Evolutionary conservation across 2,888 invertebrate genomes (phyloP), one percentile per base, ranked within the genome.

Genomic region (Holacanthella duospinosa): DNA sequence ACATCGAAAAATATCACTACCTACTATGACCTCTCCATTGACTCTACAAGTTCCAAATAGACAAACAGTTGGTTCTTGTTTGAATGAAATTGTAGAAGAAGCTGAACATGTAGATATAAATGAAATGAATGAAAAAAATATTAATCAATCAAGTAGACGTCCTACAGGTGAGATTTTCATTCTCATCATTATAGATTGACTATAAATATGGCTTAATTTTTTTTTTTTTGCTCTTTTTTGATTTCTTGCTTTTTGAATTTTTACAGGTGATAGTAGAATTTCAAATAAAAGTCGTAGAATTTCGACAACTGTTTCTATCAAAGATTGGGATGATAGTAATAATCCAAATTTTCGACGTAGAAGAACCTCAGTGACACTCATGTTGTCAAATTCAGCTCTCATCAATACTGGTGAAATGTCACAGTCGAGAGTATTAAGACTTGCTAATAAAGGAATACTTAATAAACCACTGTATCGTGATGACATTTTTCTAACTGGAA

Each of bases 401-500:
- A n/a, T 25, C 54, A 25, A 6, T 25, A 53, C 54, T 57, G n/a
- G n/a, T n/a, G 70, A 69, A 53, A 65, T 73, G 66, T 64, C 71
- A 9, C 64, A 66, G 43, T 72, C 73, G 0, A 65, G 68, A 55
- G 67, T 79, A 26, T 80, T 81, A 1, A 73, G 82, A 21, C 75
- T 72, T 24, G 61, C 66, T 4, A 68, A 66, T 28, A 67, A 58
- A 29, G 63, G 56, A n/a, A 65, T 66, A 57, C 74, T 75, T 1
- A 75, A 77, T 36, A 81, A 91, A 60, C 93, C 93, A 1, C 80
- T 93, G 75, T 91, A 92, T 78, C 82, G 91, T 74, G 91, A 91
- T 74, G 94, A 94, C 75, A 92, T 93, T 68, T 93, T 94, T 82
- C 94, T 92, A 76, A 86, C 86, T 2, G 92, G 89, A 16, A 93